Evolutionary conservation across 2,888 invertebrate genomes (phyloP).

Genomic region (Aphrophora alni): DNA sequence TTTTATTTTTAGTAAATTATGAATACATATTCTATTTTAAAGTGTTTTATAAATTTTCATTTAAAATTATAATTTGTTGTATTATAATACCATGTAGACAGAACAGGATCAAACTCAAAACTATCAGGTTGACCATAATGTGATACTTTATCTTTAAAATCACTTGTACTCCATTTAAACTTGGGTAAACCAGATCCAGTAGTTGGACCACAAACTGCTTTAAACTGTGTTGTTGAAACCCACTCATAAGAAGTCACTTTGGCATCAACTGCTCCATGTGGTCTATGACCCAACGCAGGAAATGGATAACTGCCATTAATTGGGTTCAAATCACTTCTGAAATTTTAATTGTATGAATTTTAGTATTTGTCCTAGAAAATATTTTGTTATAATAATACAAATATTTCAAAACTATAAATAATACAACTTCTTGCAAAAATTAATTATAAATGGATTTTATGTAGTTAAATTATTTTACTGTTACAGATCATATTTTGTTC

Average conservation of each 20-base stretch:
- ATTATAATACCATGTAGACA: slow-evolving; percentile 59
- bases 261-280: slow-evolving; percentile 73
- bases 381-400: too few species aligned
- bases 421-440: too few species aligned
- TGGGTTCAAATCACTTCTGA: slow-evolving; percentile 72
- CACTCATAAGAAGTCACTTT: slow-evolving; percentile 64
- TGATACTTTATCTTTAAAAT: slow-evolving; percentile 61
- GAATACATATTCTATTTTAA: too few species aligned
- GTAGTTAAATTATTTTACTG: too few species aligned
- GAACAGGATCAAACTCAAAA: slow-evolving; percentile 68
- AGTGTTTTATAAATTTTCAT: too few species aligned
- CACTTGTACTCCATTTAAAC: slow-evolving; percentile 70
- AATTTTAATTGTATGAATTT: neutral
- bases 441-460: too few species aligned
- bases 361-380: too few species aligned
- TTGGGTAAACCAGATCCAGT: slow-evolving; percentile 65
- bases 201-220: slow-evolving; percentile 63
- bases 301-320: slow-evolving; percentile 73
- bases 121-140: slow-evolving; percentile 74
- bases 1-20: too few species aligned
- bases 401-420: too few species aligned
- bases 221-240: slow-evolving; percentile 60
- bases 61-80: neutral
- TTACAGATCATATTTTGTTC: too few species aligned
- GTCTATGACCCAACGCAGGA: slow-evolving; percentile 69